Base-by-base conservation (phyloP, 2,888 invertebrate genomes). In the Epistrophe eligans region DNA sequence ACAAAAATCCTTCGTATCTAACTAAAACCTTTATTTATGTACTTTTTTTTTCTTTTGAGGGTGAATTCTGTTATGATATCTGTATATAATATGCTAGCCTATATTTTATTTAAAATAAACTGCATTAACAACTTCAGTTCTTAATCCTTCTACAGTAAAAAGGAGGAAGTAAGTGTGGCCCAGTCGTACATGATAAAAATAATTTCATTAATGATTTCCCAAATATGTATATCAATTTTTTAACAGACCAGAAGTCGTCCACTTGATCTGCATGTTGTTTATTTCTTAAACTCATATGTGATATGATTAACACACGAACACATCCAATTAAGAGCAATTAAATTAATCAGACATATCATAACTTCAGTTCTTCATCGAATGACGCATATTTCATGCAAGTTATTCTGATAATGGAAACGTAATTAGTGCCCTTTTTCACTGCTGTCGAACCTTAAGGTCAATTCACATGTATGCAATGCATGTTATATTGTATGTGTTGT, bases 281-380 rank as follows among this genome's bases (percentile, higher is more conserved):
- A 28, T 52, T 52, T 52, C 52, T 24, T 24, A 24, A 55, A 55
- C 24, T 55, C 52, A 28, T 55, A 28, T 55, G 24, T 24, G 52
- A 55, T 55, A 24, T 24, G 48, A 64, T 67, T 74, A 43, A 71
- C 17, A 43, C 48, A 73, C 67, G 43, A 60, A 79, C 17, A 10
- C n/a, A 45, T 52, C 77, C 80, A 80, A 85, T 85, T 85, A 85
- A 77, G 84, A 81, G 73, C 81, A 85, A 85, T 85, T 80, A 85
- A 81, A 67, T 85, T 81, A 73, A 80, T 70, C 77, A 80, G 84
- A 73, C 67, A 77, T 85, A 85, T 85, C 80, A 85, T 81, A 85
- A 71, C 81, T 76, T 40, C 32, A n/a, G 35, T 55, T 72, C 48
- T 55, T 52, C 11, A 62, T 38, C 35, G 19, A 45, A 67, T 80